Conservation (phyloP, 1,140 invertebrate species). For the Pseudomyrmex cubaensis region DNA sequence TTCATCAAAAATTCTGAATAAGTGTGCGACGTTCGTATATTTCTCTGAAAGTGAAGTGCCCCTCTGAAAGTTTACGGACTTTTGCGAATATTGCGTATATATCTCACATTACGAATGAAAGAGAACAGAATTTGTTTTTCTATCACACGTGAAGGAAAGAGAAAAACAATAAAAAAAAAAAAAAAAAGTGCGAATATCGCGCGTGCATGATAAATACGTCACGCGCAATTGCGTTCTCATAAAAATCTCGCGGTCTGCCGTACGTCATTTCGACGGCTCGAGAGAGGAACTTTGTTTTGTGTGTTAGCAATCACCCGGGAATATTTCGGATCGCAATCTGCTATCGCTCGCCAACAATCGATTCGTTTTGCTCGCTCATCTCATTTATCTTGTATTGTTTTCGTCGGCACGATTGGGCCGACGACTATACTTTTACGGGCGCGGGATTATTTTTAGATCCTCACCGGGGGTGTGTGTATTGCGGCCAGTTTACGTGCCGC, state of each 20-base stretch:
- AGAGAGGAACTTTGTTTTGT: slow-evolving; percentile 26
- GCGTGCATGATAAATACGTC: not conserved
- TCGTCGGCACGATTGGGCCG: slow-evolving; percentile 35
- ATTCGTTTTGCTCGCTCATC: slow-evolving; percentile 38
- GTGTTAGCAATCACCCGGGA: slow-evolving; percentile 22
- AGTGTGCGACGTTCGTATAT: too few species aligned
- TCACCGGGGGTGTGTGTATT: slow-evolving; percentile 16
- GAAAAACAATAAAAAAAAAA: too few species aligned
- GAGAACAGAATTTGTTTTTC: too few species aligned
- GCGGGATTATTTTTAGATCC: slow-evolving; percentile 50
- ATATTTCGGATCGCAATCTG: slow-evolving; percentile 58
- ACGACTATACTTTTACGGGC: slow-evolving; percentile 45
- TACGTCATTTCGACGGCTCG: slow-evolving; percentile 18
- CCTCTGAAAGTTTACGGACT: too few species aligned
- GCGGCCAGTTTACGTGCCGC: not conserved
- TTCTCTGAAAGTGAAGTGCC: too few species aligned
- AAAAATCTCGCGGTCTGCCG: slow-evolving; percentile 5
- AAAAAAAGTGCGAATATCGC: not conserved
- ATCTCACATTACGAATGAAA: not conserved
- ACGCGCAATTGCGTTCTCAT: slow-evolving; percentile 20
- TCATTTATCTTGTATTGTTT: slow-evolving; percentile 58
- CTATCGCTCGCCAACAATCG: slow-evolving; percentile 56
- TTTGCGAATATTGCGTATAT: not conserved
- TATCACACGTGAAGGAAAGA: too few species aligned
- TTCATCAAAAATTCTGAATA: too few species aligned